A percentile compares a stretch with the other conserved stretches of the same genome.
Evolutionary conservation across 1,140 invertebrate genomes (phyloP).

Genomic region (Acyrthosiphon pisum): DNA sequence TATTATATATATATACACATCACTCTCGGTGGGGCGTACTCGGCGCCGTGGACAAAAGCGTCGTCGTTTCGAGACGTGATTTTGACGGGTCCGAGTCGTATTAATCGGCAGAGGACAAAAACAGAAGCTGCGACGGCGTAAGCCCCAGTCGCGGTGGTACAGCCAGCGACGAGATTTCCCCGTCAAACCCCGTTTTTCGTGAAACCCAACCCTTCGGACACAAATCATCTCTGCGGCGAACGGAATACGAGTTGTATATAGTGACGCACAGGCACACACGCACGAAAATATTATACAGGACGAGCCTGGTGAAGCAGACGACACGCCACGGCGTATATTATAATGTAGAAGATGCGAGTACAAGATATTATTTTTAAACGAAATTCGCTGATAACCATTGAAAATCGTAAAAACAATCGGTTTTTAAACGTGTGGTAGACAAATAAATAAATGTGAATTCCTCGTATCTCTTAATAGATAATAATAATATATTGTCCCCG

Average conservation of each 20-base stretch:
- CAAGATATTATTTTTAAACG: no score
- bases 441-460: no score
- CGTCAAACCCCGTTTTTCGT: not conserved
- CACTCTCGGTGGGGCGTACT: not conserved
- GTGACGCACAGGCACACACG: not conserved
- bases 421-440: no score
- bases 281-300: not conserved
- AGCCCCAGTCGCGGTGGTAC: not conserved
- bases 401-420: no score
- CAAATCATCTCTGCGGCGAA: not conserved
- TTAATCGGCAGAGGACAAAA: not conserved
- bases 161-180: not conserved
- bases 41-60: not conserved
- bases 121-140: not conserved
- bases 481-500: not conserved
- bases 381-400: no score
- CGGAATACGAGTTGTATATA: not conserved
- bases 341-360: no score
- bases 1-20: not conserved
- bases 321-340: no score
- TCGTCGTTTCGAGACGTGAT: not conserved
- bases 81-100: slow-evolving; percentile 7
- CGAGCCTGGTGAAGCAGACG: no score
- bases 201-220: not conserved
- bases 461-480: not conserved